Evolutionary conservation across 2,113 vertebrate genomes (phyloP).

Genomic region (Zosterops borbonicus): DNA sequence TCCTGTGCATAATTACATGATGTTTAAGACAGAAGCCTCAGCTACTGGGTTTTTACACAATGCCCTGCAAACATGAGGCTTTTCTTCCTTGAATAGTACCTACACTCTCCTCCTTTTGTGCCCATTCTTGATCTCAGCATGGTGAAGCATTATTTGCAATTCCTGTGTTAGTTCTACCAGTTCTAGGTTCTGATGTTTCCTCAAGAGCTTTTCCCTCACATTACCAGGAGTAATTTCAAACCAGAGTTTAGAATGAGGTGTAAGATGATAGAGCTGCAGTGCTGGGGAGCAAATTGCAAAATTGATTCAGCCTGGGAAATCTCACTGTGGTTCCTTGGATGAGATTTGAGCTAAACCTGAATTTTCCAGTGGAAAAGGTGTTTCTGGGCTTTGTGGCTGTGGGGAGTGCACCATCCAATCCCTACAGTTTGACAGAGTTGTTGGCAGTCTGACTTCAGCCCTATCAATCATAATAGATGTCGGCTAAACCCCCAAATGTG

Average conservation of each 20-base stretch:
- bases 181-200: not conserved
- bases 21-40: slow-evolving; percentile 20
- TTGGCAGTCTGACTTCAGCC: not conserved
- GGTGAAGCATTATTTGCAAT: not conserved
- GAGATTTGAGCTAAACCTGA: not conserved
- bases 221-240: not conserved
- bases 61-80: not conserved
- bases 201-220: not conserved
- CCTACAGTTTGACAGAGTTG: not conserved
- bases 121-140: not conserved
- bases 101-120: not conserved
- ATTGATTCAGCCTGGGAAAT: not conserved
- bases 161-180: not conserved
- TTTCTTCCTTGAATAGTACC: not conserved
- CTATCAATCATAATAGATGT: not conserved
- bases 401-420: not conserved
- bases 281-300: not conserved
- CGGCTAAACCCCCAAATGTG: not conserved
- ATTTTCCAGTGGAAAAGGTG: not conserved
- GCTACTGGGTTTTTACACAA: not conserved
- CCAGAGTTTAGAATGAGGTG: not conserved
- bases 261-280: not conserved
- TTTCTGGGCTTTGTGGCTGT: not conserved
- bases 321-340: not conserved
- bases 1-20: slow-evolving; percentile 2